Evolutionary conservation across 1,140 invertebrate species (phyloP).

Genomic region (Anastrepha ludens): DNA sequence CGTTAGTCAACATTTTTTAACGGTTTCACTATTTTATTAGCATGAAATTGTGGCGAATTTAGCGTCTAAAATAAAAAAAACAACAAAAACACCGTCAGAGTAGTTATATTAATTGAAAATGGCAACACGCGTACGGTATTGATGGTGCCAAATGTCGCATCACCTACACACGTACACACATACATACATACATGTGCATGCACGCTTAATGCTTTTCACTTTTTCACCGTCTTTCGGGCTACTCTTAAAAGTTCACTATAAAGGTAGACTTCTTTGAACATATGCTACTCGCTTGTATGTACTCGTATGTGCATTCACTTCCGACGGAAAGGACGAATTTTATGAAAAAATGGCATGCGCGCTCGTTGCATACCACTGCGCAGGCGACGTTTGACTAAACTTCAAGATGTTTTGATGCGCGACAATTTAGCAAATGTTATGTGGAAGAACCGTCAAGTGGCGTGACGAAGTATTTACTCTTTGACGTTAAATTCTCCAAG

Average conservation of each 20-base stretch:
- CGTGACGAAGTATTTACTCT: not conserved
- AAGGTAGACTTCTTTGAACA: not conserved
- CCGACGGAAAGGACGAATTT: not conserved
- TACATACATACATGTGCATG: too few species aligned
- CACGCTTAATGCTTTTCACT: not conserved
- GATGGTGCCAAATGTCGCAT: not conserved
- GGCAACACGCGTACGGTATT: not conserved
- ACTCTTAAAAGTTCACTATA: not conserved
- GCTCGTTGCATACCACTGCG: not conserved
- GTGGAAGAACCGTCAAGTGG: slow-evolving; percentile 3
- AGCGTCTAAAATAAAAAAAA: not conserved
- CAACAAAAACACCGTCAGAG: not conserved
- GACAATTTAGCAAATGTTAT: not conserved
- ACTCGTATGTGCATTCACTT: not conserved
- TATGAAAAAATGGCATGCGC: not conserved
- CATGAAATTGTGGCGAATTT: not conserved
- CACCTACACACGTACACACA: not conserved
- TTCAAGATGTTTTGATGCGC: not conserved
- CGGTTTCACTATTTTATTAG: slow-evolving; percentile 12
- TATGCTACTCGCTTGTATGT: not conserved
- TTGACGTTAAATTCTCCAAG: slow-evolving; percentile 15
- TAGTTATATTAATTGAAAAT: slow-evolving; percentile 37
- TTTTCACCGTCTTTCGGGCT: not conserved
- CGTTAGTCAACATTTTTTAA: not conserved
- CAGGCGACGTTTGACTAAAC: not conserved